Conservation (phyloP, 2,113 vertebrate genomes). For the Chroicocephalus ridibundus region DNA sequence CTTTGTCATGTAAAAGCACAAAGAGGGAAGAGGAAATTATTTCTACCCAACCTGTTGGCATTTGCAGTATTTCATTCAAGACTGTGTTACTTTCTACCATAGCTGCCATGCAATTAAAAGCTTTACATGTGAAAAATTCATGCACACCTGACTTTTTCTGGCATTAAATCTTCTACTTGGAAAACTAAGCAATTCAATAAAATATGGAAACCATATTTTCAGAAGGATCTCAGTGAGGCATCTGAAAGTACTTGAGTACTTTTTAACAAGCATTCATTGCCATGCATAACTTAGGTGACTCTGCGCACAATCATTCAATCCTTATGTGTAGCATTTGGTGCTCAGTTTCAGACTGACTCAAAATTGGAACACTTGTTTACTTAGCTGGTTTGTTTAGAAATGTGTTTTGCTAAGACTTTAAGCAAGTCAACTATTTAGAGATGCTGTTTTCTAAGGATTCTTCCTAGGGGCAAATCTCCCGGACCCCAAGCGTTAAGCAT, state of each 20-base stretch:
- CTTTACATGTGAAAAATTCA: background rate
- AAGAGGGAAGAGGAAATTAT: background rate
- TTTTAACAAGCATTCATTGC: background rate
- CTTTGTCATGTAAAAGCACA: background rate
- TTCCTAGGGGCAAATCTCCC: background rate
- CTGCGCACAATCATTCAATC: background rate
- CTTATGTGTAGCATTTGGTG: background rate
- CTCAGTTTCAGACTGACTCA: background rate
- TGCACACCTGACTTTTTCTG: background rate
- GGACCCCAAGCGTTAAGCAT: background rate
- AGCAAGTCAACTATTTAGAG: background rate
- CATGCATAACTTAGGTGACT: background rate
- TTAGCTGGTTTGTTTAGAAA: background rate
- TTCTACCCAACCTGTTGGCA: background rate
- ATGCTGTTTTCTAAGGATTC: background rate
- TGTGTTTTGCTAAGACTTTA: background rate
- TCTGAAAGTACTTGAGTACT: background rate
- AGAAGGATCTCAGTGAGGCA: background rate
- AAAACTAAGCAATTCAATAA: background rate
- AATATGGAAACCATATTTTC: background rate
- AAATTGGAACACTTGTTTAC: background rate
- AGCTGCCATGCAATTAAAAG: background rate
- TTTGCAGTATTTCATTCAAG: background rate
- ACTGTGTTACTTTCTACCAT: background rate
- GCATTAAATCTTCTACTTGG: background rate